phyloP scores from a whole-genome alignment of 2,888 invertebrate genomes.

The Dolichopus griseipennis region DNA sequence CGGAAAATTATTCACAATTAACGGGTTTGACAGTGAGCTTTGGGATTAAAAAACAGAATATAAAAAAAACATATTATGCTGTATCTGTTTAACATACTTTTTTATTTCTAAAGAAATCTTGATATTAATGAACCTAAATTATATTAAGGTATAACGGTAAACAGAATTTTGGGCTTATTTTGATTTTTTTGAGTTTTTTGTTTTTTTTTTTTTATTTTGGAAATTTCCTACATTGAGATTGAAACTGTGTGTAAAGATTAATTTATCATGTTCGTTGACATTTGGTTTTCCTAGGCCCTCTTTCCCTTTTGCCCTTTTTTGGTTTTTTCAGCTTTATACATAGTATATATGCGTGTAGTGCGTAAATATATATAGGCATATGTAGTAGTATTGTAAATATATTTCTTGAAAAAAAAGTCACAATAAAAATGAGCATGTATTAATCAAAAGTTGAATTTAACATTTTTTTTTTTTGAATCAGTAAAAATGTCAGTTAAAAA shows the following conservation, averaged over 20 bases:
- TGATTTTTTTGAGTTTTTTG: neutral
- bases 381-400: too few relatives aligned
- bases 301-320: neutral
- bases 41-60: neutral
- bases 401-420: neutral
- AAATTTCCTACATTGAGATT: too few relatives aligned
- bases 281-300: too few relatives aligned
- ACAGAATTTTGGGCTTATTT: neutral
- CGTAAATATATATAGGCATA: too few relatives aligned
- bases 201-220: neutral
- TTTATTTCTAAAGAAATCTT: neutral
- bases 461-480: neutral
- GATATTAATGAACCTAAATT: neutral
- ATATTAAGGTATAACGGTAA: neutral
- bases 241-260: neutral
- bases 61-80: neutral
- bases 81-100: slow-evolving; percentile 3
- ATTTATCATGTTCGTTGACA: neutral
- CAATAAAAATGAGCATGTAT: neutral
- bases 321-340: too few relatives aligned
- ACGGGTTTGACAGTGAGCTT: slow-evolving; percentile 6
- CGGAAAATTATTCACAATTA: neutral
- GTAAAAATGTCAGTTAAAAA: slow-evolving; percentile 4
- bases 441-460: neutral
- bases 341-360: too few relatives aligned